Percentiles rank a stretch among this genome's conserved stretches.
Evolutionary conservation across 2,797 vertebrate genomes (phyloP).

Genomic region (Pygocentrus nattereri): DNA sequence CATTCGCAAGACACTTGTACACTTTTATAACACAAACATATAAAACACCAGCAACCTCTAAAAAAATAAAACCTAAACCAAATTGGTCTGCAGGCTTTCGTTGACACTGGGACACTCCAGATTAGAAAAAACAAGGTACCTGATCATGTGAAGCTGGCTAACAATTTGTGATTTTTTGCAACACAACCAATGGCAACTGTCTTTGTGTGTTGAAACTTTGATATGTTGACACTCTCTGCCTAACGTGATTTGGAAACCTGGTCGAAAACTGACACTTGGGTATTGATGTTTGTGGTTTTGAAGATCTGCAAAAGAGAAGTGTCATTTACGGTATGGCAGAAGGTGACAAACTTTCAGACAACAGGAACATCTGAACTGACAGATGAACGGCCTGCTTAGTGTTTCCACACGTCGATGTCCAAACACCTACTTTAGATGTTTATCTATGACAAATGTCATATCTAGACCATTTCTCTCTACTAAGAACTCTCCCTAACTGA

Average conservation of each 20-base stretch:
- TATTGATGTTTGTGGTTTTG: constrained; percentile 54
- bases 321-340: constrained; percentile 21
- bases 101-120: not conserved
- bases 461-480: too few species aligned
- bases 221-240: constrained; percentile 53
- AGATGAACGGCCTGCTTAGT: not conserved
- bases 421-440: not conserved
- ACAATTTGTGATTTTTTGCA: constrained; percentile 51
- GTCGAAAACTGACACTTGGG: constrained; percentile 50
- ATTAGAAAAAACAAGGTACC: not conserved
- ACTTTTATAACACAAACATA: not conserved
- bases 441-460: not conserved
- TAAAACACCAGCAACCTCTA: not conserved
- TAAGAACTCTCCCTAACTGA: too few species aligned
- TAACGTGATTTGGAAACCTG: constrained; percentile 55
- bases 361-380: not conserved
- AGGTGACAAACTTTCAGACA: constrained; percentile 17
- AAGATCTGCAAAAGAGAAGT: constrained; percentile 51
- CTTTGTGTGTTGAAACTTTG: constrained; percentile 54
- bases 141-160: constrained; percentile 13
- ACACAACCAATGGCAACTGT: constrained; percentile 55
- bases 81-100: not conserved
- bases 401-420: not conserved
- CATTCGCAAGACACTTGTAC: too few species aligned
- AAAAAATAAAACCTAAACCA: not conserved